Base-by-base conservation (phyloP, 2,888 invertebrate genomes). In the Gibbula magus region DNA sequence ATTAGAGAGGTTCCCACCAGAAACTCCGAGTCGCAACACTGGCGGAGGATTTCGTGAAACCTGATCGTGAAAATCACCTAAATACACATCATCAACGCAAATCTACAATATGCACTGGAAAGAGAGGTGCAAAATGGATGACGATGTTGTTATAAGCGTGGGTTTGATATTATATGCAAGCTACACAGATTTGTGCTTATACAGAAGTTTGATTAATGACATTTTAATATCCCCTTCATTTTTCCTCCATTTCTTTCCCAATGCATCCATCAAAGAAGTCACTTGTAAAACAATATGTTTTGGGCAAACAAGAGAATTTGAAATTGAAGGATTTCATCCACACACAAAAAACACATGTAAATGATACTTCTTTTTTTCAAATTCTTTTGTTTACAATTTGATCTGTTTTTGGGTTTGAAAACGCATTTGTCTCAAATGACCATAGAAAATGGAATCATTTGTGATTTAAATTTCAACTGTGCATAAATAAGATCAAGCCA, bases 31-130 rank as follows among this genome's bases (percentile, higher is more conserved):
- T 29, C 29, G 61, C 29, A 29, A 29, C 61, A 25, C 25, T 13
- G 29, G 18, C 29, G 25, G 61, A 61, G 18, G 29, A 20, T 16
- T 20, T 10, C 18, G 35, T 32, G 32, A 70, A 70, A 32, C 35
- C 20, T 20, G 70, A 70, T 32, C 32, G 32, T 35, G 70, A 39
- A 70, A 70, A 70, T 70, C 39, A 20, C 32, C 70, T 35, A 39
- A 70, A 70, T 70, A 70, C 70, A 70, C 61, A 61, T 61, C 29
- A 61, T 61, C 61, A 61, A 61, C 61, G 29, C 61, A 61, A 61
- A 61, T 29, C 29, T 61, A 61, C 61, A 61, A 61, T 61, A 61
- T 18, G 61, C 61, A 25, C 29, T 61, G 61, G 29, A 61, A 61
- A 61, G 29, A 1, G 61, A 25, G 61, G 61, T 29, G 61, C 25